phyloP scores from a whole-genome alignment of 2,797 vertebrate genomes.

The Clarias laeviceps region DNA sequence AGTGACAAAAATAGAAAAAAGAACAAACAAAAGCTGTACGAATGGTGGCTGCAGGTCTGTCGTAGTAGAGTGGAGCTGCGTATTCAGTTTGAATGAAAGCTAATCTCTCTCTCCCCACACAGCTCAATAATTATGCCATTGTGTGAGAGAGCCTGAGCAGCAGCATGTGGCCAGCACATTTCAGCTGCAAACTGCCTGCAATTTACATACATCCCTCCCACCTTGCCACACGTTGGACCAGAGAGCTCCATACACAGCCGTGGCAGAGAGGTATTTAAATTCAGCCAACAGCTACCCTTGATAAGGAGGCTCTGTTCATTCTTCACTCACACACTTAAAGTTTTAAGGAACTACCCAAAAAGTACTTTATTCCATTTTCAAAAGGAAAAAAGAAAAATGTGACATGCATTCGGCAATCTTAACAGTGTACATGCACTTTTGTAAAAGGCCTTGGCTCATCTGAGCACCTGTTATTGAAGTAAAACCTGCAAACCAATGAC shows the following conservation, averaged over 20 bases:
- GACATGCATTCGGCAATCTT: neutral
- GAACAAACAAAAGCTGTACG: conserved; percentile 26
- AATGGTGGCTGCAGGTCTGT: conserved; percentile 36
- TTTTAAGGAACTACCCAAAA: conserved; percentile 23
- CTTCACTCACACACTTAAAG: neutral
- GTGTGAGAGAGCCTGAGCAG: conserved; percentile 57
- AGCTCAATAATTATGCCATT: conserved; percentile 59
- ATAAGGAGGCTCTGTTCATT: conserved; percentile 30
- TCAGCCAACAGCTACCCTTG: conserved; percentile 21
- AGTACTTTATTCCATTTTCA: neutral
- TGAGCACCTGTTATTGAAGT: neutral
- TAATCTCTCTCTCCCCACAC: conserved; percentile 47
- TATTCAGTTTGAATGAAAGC: conserved; percentile 51
- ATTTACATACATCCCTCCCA: conserved; percentile 60
- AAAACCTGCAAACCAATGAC: neutral
- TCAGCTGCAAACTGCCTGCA: conserved; percentile 55
- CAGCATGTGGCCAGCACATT: conserved; percentile 66
- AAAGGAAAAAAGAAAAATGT: neutral
- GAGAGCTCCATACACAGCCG: conserved; percentile 26
- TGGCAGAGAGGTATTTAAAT: conserved; percentile 40
- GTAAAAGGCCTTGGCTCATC: conserved; percentile 9
- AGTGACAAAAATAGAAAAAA: conserved; percentile 32
- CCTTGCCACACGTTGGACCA: conserved; percentile 44
- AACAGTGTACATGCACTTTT: conserved; percentile 12
- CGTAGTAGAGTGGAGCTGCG: conserved; percentile 33